Percentiles rank a stretch among this genome's conserved stretches.
Conservation (phyloP, 2,113 vertebrate genomes). For the Cyanoliseus patagonus region DNA sequence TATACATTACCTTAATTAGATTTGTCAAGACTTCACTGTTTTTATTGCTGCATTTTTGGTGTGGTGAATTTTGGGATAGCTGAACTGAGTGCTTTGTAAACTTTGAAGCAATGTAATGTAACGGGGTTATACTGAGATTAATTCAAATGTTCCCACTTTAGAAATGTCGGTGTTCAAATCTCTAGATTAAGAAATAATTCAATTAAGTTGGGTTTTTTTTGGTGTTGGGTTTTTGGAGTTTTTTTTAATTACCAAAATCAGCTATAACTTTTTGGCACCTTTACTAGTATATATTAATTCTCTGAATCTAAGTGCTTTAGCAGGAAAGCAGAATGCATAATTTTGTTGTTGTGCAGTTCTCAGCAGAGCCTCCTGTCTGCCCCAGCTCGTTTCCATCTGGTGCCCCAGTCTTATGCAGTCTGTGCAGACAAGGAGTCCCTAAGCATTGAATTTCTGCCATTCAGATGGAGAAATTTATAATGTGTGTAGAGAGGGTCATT, state of each 20-base stretch:
- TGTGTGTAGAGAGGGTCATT: fast-evolving
- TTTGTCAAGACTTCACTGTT: neutral
- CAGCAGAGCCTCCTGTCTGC: neutral
- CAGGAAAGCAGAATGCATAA: neutral
- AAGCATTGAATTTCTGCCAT: neutral
- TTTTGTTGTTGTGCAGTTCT: neutral
- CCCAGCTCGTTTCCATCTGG: neutral
- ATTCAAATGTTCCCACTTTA: neutral
- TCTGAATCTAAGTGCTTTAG: neutral
- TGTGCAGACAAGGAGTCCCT: neutral
- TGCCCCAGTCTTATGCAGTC: neutral
- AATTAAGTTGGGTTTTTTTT: neutral
- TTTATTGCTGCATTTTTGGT: neutral
- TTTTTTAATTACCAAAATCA: neutral
- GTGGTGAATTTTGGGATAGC: neutral
- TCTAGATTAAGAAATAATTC: neutral
- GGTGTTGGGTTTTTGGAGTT: neutral
- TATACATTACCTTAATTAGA: neutral
- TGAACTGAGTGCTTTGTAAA: neutral
- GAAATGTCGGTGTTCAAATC: neutral
- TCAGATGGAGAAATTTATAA: neutral
- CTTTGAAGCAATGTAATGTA: neutral
- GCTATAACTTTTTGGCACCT: neutral
- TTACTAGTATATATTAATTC: neutral
- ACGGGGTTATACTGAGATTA: neutral